Conservation (phyloP, 2,797 vertebrate species). For the Rhabdophis nuchalis region DNA sequence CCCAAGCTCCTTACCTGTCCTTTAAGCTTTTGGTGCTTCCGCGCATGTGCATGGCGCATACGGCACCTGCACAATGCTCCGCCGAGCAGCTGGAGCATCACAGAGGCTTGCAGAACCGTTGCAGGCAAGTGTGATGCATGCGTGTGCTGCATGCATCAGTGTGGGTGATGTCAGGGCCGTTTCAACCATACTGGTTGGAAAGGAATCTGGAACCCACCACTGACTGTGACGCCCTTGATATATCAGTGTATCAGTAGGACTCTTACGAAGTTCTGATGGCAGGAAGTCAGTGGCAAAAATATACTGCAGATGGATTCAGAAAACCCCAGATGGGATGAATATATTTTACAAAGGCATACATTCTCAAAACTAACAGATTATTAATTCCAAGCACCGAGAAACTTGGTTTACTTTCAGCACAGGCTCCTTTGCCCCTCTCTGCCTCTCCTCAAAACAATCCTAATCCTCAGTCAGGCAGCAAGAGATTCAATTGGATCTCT, state of each 20-base stretch:
- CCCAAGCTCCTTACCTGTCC: too few species aligned
- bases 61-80: too few species aligned
- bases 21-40: too few species aligned
- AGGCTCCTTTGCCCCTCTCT: background rate
- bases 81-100: too few species aligned
- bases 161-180: too few species aligned
- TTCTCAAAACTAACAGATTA: conserved; percentile 1
- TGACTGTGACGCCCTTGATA: background rate
- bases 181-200: too few species aligned
- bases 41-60: too few species aligned
- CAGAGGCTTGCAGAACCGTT: too few species aligned
- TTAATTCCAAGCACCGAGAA: background rate
- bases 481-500: fast-evolving
- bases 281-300: background rate
- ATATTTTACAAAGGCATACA: background rate
- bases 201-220: too few species aligned
- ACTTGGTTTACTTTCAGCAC: background rate
- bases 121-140: too few species aligned
- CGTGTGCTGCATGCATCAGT: too few species aligned
- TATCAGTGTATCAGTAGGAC: background rate
- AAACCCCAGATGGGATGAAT: background rate
- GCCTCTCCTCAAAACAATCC: conserved; percentile 5
- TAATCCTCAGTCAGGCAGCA: conserved; percentile 14
- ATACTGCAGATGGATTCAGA: background rate
- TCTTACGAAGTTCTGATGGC: background rate